Base-by-base conservation (phyloP, 2,888 invertebrate species). In the Patella caerulea region DNA sequence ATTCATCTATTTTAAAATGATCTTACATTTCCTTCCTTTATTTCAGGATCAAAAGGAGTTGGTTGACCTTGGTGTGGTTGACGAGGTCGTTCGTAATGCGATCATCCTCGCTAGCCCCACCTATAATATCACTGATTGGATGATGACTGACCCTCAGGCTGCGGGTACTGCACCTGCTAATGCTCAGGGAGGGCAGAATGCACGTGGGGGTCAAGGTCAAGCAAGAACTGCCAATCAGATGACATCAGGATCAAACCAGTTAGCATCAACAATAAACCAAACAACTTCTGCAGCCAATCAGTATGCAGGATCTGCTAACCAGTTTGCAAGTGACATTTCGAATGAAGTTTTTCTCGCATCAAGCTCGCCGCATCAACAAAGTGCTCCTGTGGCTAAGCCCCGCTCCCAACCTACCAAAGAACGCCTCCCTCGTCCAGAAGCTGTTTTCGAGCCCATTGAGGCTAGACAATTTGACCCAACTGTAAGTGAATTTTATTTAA, bases 71-170 rank as follows among this genome's bases (percentile, higher is more conserved):
- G 88, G 86, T 12, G 87, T 87, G 0, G 86, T 87, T 34, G 86
- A 89, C 79, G 86, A 86, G 75, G 86, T 86, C 34, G 84, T 89
- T 34, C 85, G 89, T 53, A 88, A 89, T 78, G 83, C 89, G 55
- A 84, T 89, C 71, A 86, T 85, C 78, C 83, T 89, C 78, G 84
- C 88, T 55, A 84, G 85, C 79, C 86, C 88, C 12, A 86, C 85
- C 45, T 83, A 86, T 81, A 86, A 86, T 80, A 78, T 88, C 73
- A 87, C 87, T 34, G 79, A 82, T 19, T 85, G 84, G 83, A 80
- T 86, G 14, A 75, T 65, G n/a, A 15, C 55, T 34, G 56, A 74
- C 74, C 55, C 65, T 19, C 56, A 56, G 45, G 24, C 52, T 54
- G 73, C 54, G 17, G 24, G 73, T 17, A 45, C n/a, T 19, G 53